Evolutionary conservation across 2,113 vertebrate species (phyloP).

Genomic region (Chaetodon auriga): DNA sequence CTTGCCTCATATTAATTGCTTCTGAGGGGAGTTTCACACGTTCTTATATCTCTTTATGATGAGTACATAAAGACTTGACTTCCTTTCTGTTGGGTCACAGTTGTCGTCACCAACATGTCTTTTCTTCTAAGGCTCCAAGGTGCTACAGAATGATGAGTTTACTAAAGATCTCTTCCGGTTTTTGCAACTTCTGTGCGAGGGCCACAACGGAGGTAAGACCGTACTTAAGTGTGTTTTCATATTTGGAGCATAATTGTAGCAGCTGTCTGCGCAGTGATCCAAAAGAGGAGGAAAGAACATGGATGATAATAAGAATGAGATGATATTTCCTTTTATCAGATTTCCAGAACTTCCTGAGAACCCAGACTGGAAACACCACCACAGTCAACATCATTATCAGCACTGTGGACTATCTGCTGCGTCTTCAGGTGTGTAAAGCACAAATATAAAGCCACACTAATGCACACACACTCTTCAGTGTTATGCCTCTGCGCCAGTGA

Average conservation of each 20-base stretch:
- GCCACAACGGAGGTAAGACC: slow-evolving; percentile 95
- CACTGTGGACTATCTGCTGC: slow-evolving; percentile 97
- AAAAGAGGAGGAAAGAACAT: not conserved
- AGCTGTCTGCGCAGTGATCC: not conserved
- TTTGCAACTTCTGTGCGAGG: slow-evolving; percentile 98
- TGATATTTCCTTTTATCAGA: slow-evolving; percentile 80
- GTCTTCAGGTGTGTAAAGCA: slow-evolving; percentile 89
- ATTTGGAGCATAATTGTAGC: not conserved
- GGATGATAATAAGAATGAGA: not conserved
- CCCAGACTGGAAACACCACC: slow-evolving; percentile 97
- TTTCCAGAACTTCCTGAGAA: slow-evolving; percentile 98
- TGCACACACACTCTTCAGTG: not conserved
- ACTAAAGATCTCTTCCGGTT: slow-evolving; percentile 97
- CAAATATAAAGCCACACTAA: not conserved
- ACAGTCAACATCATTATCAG: slow-evolving; percentile 99
- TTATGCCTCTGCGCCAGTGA: not conserved
- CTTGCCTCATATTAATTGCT: slow-evolving; percentile 75
- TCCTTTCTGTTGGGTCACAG: not conserved
- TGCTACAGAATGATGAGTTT: slow-evolving; percentile 97
- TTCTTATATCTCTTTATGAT: slow-evolving; percentile 24
- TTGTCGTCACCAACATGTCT: slow-evolving; percentile 53
- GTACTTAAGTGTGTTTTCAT: not conserved
- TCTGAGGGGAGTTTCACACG: slow-evolving; percentile 43
- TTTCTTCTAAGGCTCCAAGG: slow-evolving; percentile 93
- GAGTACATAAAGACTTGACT: not conserved